Percentiles rank a stretch among this genome's conserved stretches.
These are phyloP conservation scores for Diuraphis noxia DNA, from an alignment of 1,140 invertebrate species.

Conservation along the genomic window DNA sequence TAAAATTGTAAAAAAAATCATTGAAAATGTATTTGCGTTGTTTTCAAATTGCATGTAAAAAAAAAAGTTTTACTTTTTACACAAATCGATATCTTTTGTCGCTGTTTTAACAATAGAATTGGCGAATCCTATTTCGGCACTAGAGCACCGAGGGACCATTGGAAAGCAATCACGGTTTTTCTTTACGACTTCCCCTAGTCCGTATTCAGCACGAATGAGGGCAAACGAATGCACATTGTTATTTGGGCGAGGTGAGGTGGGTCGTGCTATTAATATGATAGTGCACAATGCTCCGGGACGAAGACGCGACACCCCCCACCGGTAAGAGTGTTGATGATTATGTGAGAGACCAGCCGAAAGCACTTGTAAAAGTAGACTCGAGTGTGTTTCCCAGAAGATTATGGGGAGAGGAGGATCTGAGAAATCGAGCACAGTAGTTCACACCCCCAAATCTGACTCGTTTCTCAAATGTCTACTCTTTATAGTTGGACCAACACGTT, in stretches of 20 bases:
- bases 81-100: conserved; percentile 24
- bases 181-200: conserved; percentile 37
- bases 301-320: neutral
- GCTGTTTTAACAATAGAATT: conserved; percentile 29
- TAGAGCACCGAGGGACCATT: conserved; percentile 6
- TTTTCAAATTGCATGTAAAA: neutral
- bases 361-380: conserved; percentile 15
- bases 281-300: neutral
- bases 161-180: conserved; percentile 41
- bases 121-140: conserved; percentile 31
- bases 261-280: conserved; percentile 34
- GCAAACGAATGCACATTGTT: conserved; percentile 46
- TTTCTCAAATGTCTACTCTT: neutral
- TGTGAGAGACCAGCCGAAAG: neutral
- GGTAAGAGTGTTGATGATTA: conserved; percentile 8
- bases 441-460: neutral
- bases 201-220: neutral
- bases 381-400: conserved; percentile 35
- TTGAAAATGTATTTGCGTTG: neutral
- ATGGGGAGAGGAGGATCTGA: neutral
- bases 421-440: neutral
- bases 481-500: neutral
- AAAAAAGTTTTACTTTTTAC: conserved; percentile 11
- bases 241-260: neutral
- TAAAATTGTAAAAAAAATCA: neutral